These are phyloP conservation scores for Cyanoramphus novaezelandiae DNA, from an alignment of 2,113 vertebrate genomes.

Conservation along the genomic window DNA sequence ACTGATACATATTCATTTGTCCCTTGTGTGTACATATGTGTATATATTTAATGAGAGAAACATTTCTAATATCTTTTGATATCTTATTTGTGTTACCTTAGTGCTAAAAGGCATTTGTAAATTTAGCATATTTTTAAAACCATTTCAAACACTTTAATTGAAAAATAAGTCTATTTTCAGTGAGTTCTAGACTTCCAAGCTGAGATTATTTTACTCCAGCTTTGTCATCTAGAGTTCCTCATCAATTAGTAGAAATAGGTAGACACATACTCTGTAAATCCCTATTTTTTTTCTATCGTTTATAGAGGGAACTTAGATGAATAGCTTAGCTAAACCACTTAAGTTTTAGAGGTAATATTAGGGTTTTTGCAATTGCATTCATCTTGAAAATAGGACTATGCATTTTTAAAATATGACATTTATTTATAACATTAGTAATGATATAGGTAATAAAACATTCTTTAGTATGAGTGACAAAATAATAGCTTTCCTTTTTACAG, in stretches of 20 bases:
- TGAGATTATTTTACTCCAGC: not conserved
- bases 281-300: not conserved
- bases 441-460: not conserved
- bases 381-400: not conserved
- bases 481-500: not conserved
- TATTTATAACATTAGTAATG: not conserved
- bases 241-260: not conserved
- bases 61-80: not conserved
- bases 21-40: accelerated
- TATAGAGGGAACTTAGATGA: not conserved
- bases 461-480: not conserved
- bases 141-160: not conserved
- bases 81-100: not conserved
- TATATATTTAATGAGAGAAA: not conserved
- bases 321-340: not conserved
- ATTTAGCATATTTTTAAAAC: not conserved
- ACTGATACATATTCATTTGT: not conserved
- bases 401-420: not conserved
- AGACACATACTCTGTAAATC: not conserved
- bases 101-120: not conserved
- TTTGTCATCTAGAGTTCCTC: not conserved
- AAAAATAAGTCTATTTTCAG: not conserved
- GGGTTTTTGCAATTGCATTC: not conserved
- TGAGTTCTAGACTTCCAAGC: not conserved
- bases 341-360: not conserved